Base-by-base conservation (phyloP, 1,140 invertebrate species). In the Stenopsyche tienmushanensis region DNA sequence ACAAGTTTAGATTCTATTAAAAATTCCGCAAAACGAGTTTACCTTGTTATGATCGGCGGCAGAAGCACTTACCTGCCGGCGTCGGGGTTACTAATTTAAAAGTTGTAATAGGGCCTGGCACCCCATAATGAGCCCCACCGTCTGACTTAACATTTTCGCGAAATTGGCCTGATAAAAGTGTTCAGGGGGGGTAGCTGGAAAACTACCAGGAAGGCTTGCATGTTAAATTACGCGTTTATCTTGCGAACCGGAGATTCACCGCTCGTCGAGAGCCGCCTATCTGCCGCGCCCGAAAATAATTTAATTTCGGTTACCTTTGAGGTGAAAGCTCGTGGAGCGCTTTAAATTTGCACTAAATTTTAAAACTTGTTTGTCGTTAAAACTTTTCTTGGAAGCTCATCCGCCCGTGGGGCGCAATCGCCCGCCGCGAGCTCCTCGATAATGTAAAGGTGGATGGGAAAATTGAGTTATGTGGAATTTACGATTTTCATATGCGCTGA, bases 361-460 rank as follows among this genome's bases (percentile, higher is more conserved):
- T 66, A 70, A 70, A 70, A 70, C 64, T 70, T 70, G 67, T 70
- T 70, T 70, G 67, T 66, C 67, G 67, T 60, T 70, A 64, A 70
- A 70, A 70, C 44, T 64, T 70, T 63, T 21, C 57, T 3, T 49
- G 17, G 26, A 18, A 15, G 18, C 15, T 7, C 39, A 21, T 39
- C 50, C 1, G 9, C 50, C 50, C 23, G 15, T 25, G n/a, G n/a
- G 5, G 21, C 25, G 8, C 23, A 24, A 53, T 34, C 29, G 29
- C 29, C 29, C 10, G n/a, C n/a, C n/a, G n/a, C n/a, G 44, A 47
- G 10, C 17, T 20, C 17, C 10, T 15, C 44, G 44, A 47, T 47
- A 47, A 47, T 47, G 44, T 18, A 5, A 13, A 47, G 44, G 44
- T 34, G 29, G 44, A 7, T 8, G 44, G 44, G 10, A 20, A 47